phyloP scores from a whole-genome alignment of 2,113 vertebrate species.

The Aegotheles bennettii region DNA sequence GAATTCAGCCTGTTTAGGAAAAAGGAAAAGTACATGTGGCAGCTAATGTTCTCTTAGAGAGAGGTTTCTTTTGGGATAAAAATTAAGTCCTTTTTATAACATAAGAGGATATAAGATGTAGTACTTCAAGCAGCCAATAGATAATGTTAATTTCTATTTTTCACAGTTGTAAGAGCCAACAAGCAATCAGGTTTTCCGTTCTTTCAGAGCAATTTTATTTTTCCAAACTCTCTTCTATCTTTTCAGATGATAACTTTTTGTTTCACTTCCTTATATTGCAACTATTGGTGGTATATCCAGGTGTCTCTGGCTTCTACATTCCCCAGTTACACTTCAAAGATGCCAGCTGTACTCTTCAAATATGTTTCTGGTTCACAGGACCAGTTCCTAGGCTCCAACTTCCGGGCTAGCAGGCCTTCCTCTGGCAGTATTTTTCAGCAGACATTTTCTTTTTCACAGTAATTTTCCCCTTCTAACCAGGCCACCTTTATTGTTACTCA shows the following conservation, averaged over 20 bases:
- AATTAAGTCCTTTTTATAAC: neutral
- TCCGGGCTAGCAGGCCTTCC: neutral
- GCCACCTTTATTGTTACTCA: neutral
- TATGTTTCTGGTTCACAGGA: neutral
- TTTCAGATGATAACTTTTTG: neutral
- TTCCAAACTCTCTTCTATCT: neutral
- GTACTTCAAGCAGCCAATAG: neutral
- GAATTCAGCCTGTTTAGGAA: neutral
- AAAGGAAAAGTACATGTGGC: neutral
- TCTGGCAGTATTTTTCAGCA: neutral
- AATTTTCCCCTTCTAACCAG: neutral
- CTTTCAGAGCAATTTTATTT: neutral
- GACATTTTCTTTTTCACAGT: neutral
- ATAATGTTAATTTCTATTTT: neutral
- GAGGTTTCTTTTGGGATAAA: neutral
- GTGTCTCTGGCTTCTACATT: neutral
- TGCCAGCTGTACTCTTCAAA: neutral
- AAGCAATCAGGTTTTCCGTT: neutral
- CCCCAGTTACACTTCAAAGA: neutral
- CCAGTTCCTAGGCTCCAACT: neutral
- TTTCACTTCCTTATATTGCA: neutral
- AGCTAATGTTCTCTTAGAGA: neutral
- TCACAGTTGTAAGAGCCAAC: neutral
- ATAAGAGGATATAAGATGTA: neutral
- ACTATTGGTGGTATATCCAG: neutral